Base-by-base conservation (phyloP, 2,797 vertebrate species). In the Lemur catta region DNA sequence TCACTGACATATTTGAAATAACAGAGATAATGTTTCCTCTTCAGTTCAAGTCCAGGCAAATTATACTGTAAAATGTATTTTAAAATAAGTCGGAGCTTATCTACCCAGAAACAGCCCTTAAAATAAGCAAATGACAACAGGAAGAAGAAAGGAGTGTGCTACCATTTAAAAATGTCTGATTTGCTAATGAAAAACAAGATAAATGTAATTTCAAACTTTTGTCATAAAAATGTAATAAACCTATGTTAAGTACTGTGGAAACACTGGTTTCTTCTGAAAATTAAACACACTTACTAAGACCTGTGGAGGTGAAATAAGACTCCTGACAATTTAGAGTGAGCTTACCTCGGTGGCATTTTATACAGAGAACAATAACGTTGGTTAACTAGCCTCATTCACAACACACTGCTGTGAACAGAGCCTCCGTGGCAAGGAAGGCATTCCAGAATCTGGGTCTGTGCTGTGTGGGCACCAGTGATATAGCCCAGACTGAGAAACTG, bases 61-160 rank as follows among this genome's bases (percentile, higher is more conserved):
- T 84, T 69, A 91, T 28, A 78, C 18, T 55, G 43, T 30, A 48
- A 41, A 89, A 72, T 33, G 48, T 75, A 52, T 89, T 93, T 91
- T 76, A 81, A 82, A 96, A 76, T 78, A 61, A 96, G 79, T 17
- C 85, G 84, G 59, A 93, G 65, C 59, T 55, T 72, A 85, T 57
- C 18, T 85, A 69, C 14, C 38, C 41, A 94, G 88, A 94, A 91
- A 65, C 7, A 78, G 28, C 30, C 50, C 95, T 93, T 72, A 84
- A 91, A 93, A 91, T 61, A 80, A 96, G 82, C 38, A 79, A 59
- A 67, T 18, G 48, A 74, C 14, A 61, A 61, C 3, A 69, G 20
- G 46, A 89, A 61, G 69, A 84, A 63, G 61, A 85, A 92, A 71
- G 41, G 59, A 72, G 3, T 33, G 1, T 33, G 46, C 22, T 11